These are phyloP conservation scores for Zophobas atratus DNA, from an alignment of 1,140 invertebrate genomes.

Conservation along the genomic window DNA sequence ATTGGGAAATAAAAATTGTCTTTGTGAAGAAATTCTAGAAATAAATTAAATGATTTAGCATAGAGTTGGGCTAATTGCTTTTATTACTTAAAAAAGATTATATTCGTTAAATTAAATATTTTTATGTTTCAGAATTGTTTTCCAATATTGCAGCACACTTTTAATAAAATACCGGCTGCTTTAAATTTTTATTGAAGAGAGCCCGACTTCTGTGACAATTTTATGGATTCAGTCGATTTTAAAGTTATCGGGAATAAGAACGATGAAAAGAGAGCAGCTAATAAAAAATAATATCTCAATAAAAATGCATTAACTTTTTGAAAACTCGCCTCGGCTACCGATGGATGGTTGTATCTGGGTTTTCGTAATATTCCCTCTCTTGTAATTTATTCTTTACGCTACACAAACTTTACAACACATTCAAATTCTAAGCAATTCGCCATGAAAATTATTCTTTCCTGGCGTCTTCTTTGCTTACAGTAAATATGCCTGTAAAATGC, in stretches of 20 bases:
- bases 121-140: no score
- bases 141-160: not conserved
- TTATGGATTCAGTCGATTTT: constrained; percentile 13
- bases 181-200: not conserved
- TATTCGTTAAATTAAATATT: no score
- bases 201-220: constrained; percentile 7
- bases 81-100: no score
- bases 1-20: not conserved
- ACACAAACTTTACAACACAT: constrained; percentile 26
- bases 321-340: constrained; percentile 4
- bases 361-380: constrained; percentile 24
- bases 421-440: constrained; percentile 37
- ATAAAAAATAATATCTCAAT: constrained; percentile 39
- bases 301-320: constrained; percentile 41
- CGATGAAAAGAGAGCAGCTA: constrained; percentile 25
- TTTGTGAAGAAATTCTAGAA: no score
- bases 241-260: constrained; percentile 24
- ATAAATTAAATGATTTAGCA: no score
- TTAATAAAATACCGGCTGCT: constrained; percentile 2
- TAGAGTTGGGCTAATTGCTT: no score
- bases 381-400: constrained; percentile 36
- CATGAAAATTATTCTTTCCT: constrained; percentile 40
- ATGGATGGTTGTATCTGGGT: not conserved
- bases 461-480: constrained; percentile 32
- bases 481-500: constrained; percentile 38